Base-by-base conservation (phyloP, 1,140 invertebrate genomes). In the Sinella curviseta region DNA sequence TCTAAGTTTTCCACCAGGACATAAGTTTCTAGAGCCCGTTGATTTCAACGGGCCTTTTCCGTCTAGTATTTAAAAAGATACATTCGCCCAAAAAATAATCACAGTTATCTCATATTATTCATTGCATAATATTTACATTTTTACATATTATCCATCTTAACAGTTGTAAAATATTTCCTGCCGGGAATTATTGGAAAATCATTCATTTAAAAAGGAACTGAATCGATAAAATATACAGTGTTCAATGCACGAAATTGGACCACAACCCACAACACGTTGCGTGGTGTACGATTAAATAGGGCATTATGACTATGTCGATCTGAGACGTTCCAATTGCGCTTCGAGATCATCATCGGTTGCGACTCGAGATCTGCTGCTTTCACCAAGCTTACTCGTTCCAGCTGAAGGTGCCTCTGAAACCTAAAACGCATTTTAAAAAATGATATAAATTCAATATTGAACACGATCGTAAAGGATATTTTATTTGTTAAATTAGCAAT, bases 271-370 rank as follows among this genome's bases (percentile, higher is more conserved):
- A 67, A 14, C 48, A 54, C 14, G 48, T 54, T 54, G 48, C 48
- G 48, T 14, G 60, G 39, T 48, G 8, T 48, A 48, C 8, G 39
- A 12, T 48, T 20, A 48, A 20, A 48, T 8, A 48, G 20, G 8
- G 39, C 39, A 12, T 48, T 14, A 60, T 26, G 24, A 60, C 24
- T 87, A 88, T 33, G 91, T 91, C 84, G 26, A 57, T 35, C 90
- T 90, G 0, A 95, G 87, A 84, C 92, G 91, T n/a, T 92, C 92
- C 48, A 95, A 86, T 84, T 94, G 93, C 74, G 89, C 90, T 87
- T 93, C 91, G 77, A 95, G 90, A 75, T 94, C 93, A 82, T 91
- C 92, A 87, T 94, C 93, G 1, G 90, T 60, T 60, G 89, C 0
- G 84, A n/a, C 73, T 81, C 86, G 86, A 8, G 88, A 87, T 28